Base-by-base conservation (phyloP, 2,888 invertebrate genomes). In the Acleris holmiana region DNA sequence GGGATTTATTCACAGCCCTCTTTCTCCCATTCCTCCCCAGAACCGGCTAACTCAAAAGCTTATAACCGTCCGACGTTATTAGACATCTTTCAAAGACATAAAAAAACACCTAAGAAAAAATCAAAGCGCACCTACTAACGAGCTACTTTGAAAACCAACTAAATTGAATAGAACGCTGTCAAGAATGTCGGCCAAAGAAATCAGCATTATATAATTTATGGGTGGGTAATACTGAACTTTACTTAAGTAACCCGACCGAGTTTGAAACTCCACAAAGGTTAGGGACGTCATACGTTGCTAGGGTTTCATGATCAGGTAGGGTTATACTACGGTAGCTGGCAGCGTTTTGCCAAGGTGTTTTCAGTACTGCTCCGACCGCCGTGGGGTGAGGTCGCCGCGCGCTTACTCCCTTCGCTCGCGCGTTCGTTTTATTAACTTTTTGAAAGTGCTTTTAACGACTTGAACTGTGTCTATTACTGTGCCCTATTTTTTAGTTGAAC, bases 271-370 rank as follows among this genome's bases (percentile, higher is more conserved):
- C 13, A 6, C 48, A 29, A 49, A 47, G 4, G 13, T n/a, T 6
- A 13, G 6, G 4, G 23, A n/a, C 4, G 4, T 13, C 35, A 13
- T 35, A 13, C 35, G 25, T 7, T 44, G 4, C 15, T n/a, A 18
- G 41, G 23, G 41, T 21, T 64, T 18, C 29, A n/a, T 15, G 8
- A 64, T 54, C 47, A 15, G 17, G 21, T 29, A 15, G 58, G 58
- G 58, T 64, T 64, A 54, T 64, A 64, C 64, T 64, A 64, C 64
- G 64, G 64, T 64, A 64, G 54, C 58, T 46, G 25, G 54, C 17
- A 40, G 41, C 41, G 41, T 55, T 44, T 55, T 3, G 35, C 19
- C 2, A 41, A 59, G 65, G 59, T 55, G 60, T 46, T 41, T n/a
- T 65, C 65, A 65, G 65, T 65, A 49, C 60, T 29, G 44, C 13